These are phyloP conservation scores for Ancistrus triradiatus DNA, from an alignment of 2,113 vertebrate species.

Conservation along the genomic window DNA sequence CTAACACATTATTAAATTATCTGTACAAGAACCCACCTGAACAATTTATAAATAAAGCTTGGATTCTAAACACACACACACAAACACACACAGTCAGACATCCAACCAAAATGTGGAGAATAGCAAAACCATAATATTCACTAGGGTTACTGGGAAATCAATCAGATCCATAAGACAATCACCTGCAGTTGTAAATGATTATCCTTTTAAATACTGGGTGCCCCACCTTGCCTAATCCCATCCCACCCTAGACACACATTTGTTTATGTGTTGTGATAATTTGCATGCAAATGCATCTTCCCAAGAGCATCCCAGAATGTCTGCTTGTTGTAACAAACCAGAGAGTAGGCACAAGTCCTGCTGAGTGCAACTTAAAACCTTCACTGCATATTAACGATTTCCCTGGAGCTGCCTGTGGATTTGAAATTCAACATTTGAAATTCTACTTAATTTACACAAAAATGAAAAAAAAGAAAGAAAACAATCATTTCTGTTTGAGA, in stretches of 20 bases:
- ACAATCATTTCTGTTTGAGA: conserved; percentile 52
- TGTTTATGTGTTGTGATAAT: conserved; percentile 10
- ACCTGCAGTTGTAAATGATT: not conserved
- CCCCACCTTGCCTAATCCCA: not conserved
- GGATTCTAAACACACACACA: too few species aligned
- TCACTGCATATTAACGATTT: conserved; percentile 29
- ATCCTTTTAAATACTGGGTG: not conserved
- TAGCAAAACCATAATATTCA: not conserved
- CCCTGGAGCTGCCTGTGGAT: conserved; percentile 29
- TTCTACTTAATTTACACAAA: conserved; percentile 55
- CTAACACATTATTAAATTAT: too few species aligned
- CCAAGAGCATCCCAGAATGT: conserved; percentile 3
- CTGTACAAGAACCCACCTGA: too few species aligned
- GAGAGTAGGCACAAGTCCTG: conserved; percentile 8
- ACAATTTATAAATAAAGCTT: too few species aligned
- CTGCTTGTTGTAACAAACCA: not conserved
- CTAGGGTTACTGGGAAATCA: not conserved
- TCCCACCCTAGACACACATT: not conserved
- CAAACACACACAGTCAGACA: not conserved
- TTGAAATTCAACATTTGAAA: conserved; percentile 53
- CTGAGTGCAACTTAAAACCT: conserved; percentile 18
- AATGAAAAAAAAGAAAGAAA: conserved; percentile 54
- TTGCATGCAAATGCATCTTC: conserved; percentile 21
- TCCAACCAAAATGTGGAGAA: not conserved
- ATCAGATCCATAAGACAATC: not conserved